Conservation (phyloP, 1,140 invertebrate genomes). For the Leptinotarsa defecta region DNA sequence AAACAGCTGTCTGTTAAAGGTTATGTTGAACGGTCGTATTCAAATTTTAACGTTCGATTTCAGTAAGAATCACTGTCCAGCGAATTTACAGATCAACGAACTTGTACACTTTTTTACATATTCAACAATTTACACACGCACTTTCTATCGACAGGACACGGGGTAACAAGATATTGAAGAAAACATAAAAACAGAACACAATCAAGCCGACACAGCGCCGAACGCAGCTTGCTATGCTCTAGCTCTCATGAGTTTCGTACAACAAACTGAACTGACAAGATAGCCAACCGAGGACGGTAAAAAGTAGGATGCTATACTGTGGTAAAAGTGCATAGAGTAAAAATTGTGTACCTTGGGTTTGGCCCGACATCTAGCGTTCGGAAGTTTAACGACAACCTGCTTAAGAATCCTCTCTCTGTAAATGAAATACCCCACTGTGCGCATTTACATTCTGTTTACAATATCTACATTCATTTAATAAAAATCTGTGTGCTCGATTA, state of each 20-base stretch:
- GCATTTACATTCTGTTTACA: too few species aligned
- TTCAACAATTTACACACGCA: constrained; percentile 26
- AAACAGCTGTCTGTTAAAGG: constrained; percentile 40
- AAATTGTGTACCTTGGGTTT: too few species aligned
- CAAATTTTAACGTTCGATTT: constrained; percentile 24
- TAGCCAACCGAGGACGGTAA: not conserved
- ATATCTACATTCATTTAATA: too few species aligned
- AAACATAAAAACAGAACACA: constrained; percentile 40
- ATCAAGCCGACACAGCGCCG: constrained; percentile 39
- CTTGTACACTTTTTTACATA: constrained; percentile 29
- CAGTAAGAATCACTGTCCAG: constrained; percentile 3
- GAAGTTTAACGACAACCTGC: not conserved
- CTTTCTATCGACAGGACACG: constrained; percentile 27
- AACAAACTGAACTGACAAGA: constrained; percentile 19
- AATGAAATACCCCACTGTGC: too few species aligned
- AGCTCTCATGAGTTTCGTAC: constrained; percentile 1
- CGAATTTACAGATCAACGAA: not conserved
- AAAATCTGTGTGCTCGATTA: too few species aligned
- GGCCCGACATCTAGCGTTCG: not conserved
- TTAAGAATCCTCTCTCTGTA: too few species aligned
- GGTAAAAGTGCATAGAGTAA: not conserved
- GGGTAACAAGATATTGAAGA: constrained; percentile 29
- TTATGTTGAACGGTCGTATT: constrained; percentile 34
- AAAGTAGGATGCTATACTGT: not conserved
- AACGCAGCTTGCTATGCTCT: constrained; percentile 39